Percentiles rank a stretch among this genome's conserved stretches.
Evolutionary conservation across 1,140 invertebrate species (phyloP).

Genomic region (Drosophila auraria): DNA sequence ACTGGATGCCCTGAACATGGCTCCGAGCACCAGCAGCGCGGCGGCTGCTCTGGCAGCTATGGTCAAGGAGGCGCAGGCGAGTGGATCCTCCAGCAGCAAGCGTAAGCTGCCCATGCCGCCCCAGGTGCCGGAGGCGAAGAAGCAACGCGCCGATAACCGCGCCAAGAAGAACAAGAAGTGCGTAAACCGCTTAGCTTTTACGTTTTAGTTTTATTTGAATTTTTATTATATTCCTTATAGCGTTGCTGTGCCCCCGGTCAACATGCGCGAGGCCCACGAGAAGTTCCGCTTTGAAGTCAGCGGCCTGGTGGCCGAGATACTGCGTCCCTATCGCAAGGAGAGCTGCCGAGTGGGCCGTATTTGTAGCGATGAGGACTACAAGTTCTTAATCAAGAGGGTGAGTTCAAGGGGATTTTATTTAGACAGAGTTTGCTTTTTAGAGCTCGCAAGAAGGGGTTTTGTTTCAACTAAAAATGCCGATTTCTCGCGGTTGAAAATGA

Average conservation of each 20-base stretch:
- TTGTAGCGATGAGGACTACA: constrained; percentile 96
- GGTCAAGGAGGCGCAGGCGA: not conserved
- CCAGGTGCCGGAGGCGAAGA: constrained; percentile 27
- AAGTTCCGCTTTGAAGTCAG: constrained; percentile 94
- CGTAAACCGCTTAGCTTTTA: not conserved
- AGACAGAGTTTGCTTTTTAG: too few species aligned
- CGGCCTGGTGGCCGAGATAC: constrained; percentile 94
- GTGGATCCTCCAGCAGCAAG: constrained; percentile 12
- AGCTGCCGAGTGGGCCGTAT: constrained; percentile 93
- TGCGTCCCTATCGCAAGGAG: constrained; percentile 95
- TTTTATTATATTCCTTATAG: not conserved
- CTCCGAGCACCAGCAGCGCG: constrained; percentile 54
- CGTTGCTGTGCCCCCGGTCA: constrained; percentile 9
- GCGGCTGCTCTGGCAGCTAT: constrained; percentile 22
- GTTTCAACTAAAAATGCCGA: too few species aligned
- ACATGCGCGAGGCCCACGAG: constrained; percentile 88
- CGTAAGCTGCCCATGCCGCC: constrained; percentile 55
- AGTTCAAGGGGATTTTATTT: constrained; percentile 32
- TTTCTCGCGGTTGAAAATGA: too few species aligned
- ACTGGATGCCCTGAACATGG: constrained; percentile 48
- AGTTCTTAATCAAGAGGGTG: constrained; percentile 97
- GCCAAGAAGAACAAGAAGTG: constrained; percentile 53
- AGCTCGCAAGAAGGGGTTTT: too few species aligned
- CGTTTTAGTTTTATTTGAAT: not conserved
- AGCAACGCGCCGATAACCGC: constrained; percentile 46